Evolutionary conservation across 1,140 invertebrate genomes (phyloP).

Genomic region (Drosophila melanica): DNA sequence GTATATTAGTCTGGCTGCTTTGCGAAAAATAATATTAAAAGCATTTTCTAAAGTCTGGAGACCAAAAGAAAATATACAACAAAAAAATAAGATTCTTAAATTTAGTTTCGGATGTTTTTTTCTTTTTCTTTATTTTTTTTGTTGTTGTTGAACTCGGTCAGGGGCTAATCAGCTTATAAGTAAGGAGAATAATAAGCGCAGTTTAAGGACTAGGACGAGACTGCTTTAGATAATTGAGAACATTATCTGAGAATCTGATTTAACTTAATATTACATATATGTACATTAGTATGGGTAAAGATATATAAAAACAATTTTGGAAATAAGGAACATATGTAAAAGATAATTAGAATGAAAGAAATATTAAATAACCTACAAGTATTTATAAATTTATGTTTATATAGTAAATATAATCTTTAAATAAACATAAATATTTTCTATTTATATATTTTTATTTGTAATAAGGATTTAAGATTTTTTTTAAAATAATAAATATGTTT

Average conservation of each 20-base stretch:
- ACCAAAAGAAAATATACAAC: neutral
- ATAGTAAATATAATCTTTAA: too few species aligned
- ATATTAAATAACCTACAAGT: too few species aligned
- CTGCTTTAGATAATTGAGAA: slow-evolving; percentile 20
- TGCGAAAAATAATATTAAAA: slow-evolving; percentile 32
- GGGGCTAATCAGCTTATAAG: slow-evolving; percentile 30
- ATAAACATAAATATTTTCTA: too few species aligned
- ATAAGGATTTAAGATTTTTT: too few species aligned
- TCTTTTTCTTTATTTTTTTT: slow-evolving; percentile 1
- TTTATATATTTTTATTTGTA: too few species aligned
- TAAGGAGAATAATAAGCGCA: neutral
- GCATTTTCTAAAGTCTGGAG: slow-evolving; percentile 32
- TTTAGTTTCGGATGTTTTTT: slow-evolving; percentile 22
- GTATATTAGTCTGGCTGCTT: slow-evolving; percentile 52
- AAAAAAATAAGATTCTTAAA: slow-evolving; percentile 9
- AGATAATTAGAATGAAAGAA: too few species aligned
- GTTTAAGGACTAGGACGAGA: slow-evolving; percentile 1
- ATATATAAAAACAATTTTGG: too few species aligned
- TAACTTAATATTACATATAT: neutral
- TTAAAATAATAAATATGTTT: too few species aligned
- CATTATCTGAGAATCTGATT: slow-evolving; percentile 30
- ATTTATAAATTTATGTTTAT: too few species aligned
- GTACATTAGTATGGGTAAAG: neutral
- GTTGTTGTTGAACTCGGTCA: neutral
- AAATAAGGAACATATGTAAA: too few species aligned